Conservation (phyloP, 2,797 vertebrate species). For the Synaphobranchus kaupii region DNA sequence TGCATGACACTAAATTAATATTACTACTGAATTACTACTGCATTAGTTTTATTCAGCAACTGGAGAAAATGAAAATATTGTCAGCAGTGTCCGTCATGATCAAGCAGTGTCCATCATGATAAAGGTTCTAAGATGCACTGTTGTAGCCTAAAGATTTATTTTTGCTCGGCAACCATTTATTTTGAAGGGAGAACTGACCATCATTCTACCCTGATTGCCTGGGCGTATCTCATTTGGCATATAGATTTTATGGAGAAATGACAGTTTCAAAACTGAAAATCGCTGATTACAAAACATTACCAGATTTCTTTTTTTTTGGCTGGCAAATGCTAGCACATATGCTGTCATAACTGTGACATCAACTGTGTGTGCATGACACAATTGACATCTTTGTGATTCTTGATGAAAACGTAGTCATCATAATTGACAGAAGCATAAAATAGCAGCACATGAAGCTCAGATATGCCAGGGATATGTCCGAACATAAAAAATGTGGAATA, state of each 20-base stretch:
- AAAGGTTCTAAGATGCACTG: slow-evolving; percentile 37
- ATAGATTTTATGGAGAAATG: slow-evolving; percentile 47
- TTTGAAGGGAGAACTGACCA: slow-evolving; percentile 47
- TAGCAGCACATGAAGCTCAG: not conserved
- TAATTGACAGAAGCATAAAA: slow-evolving; percentile 39
- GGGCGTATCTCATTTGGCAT: slow-evolving; percentile 51
- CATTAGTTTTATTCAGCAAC: not conserved
- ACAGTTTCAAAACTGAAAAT: slow-evolving; percentile 43
- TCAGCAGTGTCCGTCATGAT: not conserved
- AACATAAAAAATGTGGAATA: too few species aligned
- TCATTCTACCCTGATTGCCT: slow-evolving; percentile 52
- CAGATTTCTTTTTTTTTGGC: slow-evolving; percentile 39
- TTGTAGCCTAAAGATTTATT: slow-evolving; percentile 37
- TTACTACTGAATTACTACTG: not conserved
- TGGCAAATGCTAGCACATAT: slow-evolving; percentile 29
- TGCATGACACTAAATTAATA: too few species aligned
- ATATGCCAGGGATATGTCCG: too few species aligned
- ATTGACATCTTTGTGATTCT: not conserved
- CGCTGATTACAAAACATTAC: slow-evolving; percentile 51
- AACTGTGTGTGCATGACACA: not conserved
- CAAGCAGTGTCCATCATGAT: not conserved
- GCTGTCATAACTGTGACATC: slow-evolving; percentile 2
- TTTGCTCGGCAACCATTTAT: slow-evolving; percentile 34
- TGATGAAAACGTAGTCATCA: not conserved
- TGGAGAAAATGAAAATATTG: not conserved